A percentile compares a stretch with the other conserved stretches of the same genome.
Evolutionary conservation across 2,888 invertebrate genomes (phyloP).

Genomic region (Xanthorhoe designata): DNA sequence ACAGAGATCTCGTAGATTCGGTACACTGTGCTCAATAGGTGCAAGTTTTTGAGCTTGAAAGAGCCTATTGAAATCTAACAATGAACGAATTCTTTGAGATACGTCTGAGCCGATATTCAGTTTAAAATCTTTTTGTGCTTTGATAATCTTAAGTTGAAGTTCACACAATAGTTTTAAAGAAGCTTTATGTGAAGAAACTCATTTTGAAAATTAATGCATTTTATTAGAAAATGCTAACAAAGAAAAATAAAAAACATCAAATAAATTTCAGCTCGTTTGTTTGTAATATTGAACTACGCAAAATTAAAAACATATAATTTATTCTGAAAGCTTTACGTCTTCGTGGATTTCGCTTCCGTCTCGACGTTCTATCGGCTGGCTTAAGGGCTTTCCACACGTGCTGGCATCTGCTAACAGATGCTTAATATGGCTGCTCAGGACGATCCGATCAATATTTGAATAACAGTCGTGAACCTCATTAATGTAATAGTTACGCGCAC

Average conservation of each 20-base stretch:
- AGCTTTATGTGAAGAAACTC: conserved; percentile 2
- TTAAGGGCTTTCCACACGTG: background rate
- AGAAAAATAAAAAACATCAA: background rate
- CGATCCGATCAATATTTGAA: background rate
- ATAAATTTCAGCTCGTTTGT: background rate
- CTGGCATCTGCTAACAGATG: background rate
- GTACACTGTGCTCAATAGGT: conserved; percentile 46
- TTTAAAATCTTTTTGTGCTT: conserved; percentile 18
- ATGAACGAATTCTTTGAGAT: conserved; percentile 24
- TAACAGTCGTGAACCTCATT: background rate
- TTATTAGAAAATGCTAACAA: background rate
- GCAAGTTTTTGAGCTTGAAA: conserved; percentile 38
- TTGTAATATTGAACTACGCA: background rate
- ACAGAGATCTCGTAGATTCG: conserved; percentile 53
- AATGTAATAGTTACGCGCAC: no score
- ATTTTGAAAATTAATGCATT: conserved; percentile 9
- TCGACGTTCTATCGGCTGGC: background rate
- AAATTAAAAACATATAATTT: background rate
- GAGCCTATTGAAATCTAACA: conserved; percentile 35
- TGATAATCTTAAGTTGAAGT: conserved; percentile 9
- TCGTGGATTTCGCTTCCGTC: background rate
- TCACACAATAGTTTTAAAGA: conserved; percentile 8
- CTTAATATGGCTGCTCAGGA: background rate
- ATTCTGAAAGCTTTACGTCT: background rate
- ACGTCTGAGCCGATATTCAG: conserved; percentile 19